These are phyloP conservation scores for Paracanthobrama guichenoti DNA, from an alignment of 2,113 vertebrate species.

Conservation along the genomic window DNA sequence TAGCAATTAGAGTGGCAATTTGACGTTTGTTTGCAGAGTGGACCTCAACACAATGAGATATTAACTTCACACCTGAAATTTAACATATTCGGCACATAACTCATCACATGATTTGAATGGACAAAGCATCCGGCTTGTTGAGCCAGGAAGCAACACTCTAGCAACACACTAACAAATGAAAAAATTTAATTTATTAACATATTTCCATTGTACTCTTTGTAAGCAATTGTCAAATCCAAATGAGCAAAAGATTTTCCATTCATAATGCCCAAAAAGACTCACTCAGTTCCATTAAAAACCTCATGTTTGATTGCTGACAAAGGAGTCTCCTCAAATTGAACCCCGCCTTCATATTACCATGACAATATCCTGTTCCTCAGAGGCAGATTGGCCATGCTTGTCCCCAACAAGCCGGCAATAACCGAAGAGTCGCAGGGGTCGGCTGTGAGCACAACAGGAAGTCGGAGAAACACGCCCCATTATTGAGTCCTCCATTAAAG, in stretches of 20 bases:
- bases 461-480: neutral
- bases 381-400: slow-evolving; percentile 43
- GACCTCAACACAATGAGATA: neutral
- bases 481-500: slow-evolving; percentile 39
- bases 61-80: neutral
- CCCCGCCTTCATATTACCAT: slow-evolving; percentile 51
- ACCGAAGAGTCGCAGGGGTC: slow-evolving; percentile 37
- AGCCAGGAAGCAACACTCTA: neutral
- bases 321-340: slow-evolving; percentile 13
- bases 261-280: neutral
- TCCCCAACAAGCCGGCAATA: slow-evolving; percentile 42
- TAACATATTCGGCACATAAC: neutral
- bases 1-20: slow-evolving; percentile 16
- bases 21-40: neutral
- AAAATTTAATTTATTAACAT: neutral
- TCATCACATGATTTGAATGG: neutral
- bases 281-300: slow-evolving; percentile 9
- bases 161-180: neutral
- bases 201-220: neutral
- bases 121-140: neutral
- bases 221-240: neutral
- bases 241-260: neutral
- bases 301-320: slow-evolving; percentile 33
- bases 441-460: slow-evolving; percentile 21
- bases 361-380: slow-evolving; percentile 44